Conservation (phyloP, 2,888 invertebrate genomes). For the Chrysopilus asiliformis region DNA sequence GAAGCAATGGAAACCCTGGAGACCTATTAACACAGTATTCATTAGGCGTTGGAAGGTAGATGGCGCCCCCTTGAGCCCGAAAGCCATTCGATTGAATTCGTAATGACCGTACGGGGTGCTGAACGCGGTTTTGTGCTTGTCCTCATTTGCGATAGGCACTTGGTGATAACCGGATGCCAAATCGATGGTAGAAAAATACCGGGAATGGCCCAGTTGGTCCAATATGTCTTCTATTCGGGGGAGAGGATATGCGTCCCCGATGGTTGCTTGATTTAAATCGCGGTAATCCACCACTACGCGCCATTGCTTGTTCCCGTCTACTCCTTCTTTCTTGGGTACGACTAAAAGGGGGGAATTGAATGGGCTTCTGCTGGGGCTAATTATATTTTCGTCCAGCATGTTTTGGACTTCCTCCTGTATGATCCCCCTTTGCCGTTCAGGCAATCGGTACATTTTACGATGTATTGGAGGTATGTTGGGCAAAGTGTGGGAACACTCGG, state of each 20-base stretch:
- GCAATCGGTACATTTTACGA: too few species aligned
- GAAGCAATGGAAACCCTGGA: constrained; percentile 4
- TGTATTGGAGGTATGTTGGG: too few species aligned
- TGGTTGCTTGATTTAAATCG: constrained; percentile 27
- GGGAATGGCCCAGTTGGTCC: constrained; percentile 24
- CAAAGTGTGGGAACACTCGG: too few species aligned
- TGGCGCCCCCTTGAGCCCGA: constrained; percentile 11
- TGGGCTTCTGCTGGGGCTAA: too few species aligned
- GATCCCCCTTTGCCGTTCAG: too few species aligned
- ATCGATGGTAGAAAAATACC: constrained; percentile 27
- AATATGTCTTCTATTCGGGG: constrained; percentile 24
- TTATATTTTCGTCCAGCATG: too few species aligned
- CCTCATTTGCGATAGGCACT: constrained; percentile 20
- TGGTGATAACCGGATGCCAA: too few species aligned
- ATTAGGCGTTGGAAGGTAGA: too few species aligned
- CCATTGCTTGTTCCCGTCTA: constrained; percentile 20
- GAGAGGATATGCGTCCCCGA: constrained; percentile 26
- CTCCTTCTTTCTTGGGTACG: constrained; percentile 24
- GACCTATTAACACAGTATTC: constrained; percentile 9
- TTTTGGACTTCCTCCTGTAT: too few species aligned
- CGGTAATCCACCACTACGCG: constrained; percentile 24
- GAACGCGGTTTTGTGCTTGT: constrained; percentile 27
- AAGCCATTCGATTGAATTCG: constrained; percentile 25
- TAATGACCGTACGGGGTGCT: constrained; percentile 22
- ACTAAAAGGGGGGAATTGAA: constrained; percentile 17